Base-by-base conservation (phyloP, 2,797 vertebrate genomes). In the Takifugu ocellatus region DNA sequence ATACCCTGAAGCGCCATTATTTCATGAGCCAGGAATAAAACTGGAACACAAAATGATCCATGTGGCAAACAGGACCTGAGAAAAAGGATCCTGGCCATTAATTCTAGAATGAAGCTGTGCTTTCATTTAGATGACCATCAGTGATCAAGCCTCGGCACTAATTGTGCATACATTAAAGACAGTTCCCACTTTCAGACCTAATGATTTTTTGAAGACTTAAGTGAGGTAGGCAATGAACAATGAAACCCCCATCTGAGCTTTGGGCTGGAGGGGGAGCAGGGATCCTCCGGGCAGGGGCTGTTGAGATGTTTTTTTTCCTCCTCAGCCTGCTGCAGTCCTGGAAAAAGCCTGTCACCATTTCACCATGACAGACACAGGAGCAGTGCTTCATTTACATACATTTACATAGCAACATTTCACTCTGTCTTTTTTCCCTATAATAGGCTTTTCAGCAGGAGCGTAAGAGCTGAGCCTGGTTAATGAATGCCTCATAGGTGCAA, bases 351-450 rank as follows among this genome's bases (percentile, higher is more conserved):
- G 42, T 70, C 31, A 4, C 58, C 50, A 16, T 57, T 46, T 66
- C 71, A 46, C 27, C 25, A 52, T 54, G 66, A 75, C 59, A 53
- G 52, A 56, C 5, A 9, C 51, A 47, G 33, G 12, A 49, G 66
- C 56, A 51, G 45, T 54, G 63, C 49, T 65, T 42, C 27, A 87
- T 89, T 87, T 85, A 64, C 82, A 89, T 83, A 72, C 54, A 89
- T 89, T 89, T 84, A 72, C 80, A 90, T 88, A 64, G 49, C 50
- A 49, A 67, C 68, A 68, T 73, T 79, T 74, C 59, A 61, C 45
- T 64, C 7, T n/a, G 58, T 59, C 61, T 58, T 52, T 74, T 63
- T 62, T 64, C 46, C 65, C 57, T 73, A 79, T 68, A 68, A 80
- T 76, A 59, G 61, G 51, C 52, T 78, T 39, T 79, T 72, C 61